These are phyloP conservation scores for Paedocypris sp. DNA, from an alignment of 2,113 vertebrate species.

Conservation along the genomic window DNA sequence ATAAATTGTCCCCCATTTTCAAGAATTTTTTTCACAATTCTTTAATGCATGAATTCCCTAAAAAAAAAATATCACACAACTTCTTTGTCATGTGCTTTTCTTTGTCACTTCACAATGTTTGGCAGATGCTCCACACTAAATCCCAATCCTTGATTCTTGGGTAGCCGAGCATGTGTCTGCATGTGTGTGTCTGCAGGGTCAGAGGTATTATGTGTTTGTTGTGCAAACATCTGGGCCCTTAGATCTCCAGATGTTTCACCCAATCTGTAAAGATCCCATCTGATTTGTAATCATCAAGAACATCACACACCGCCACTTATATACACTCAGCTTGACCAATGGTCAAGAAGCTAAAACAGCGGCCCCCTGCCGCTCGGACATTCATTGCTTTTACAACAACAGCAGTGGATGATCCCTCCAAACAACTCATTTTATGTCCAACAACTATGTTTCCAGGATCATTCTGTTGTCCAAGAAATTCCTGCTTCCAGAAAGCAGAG, in stretches of 20 bases:
- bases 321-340: background rate
- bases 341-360: background rate
- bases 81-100: background rate
- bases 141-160: conserved; percentile 14
- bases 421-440: background rate
- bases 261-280: conserved; percentile 16
- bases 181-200: background rate
- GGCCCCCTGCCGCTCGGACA: background rate
- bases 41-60: background rate
- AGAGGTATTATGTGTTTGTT: conserved; percentile 10
- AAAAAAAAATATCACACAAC: too few relatives aligned
- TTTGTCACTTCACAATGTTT: conserved; percentile 7
- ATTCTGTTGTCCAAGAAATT: conserved; percentile 19
- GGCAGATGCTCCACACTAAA: conserved; percentile 12
- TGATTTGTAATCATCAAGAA: conserved; percentile 31
- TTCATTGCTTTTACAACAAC: conserved; percentile 1
- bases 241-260: conserved; percentile 27
- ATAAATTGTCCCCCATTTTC: too few relatives aligned
- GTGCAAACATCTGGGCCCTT: conserved; percentile 22
- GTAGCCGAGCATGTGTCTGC: too few relatives aligned
- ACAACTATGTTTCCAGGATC: background rate
- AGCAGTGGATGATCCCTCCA: background rate
- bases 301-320: conserved; percentile 6
- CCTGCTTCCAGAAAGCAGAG: too few relatives aligned
- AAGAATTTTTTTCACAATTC: too few relatives aligned